Evolutionary conservation across 2,888 invertebrate species (phyloP).

Genomic region (Pachymerium ferrugineum): DNA sequence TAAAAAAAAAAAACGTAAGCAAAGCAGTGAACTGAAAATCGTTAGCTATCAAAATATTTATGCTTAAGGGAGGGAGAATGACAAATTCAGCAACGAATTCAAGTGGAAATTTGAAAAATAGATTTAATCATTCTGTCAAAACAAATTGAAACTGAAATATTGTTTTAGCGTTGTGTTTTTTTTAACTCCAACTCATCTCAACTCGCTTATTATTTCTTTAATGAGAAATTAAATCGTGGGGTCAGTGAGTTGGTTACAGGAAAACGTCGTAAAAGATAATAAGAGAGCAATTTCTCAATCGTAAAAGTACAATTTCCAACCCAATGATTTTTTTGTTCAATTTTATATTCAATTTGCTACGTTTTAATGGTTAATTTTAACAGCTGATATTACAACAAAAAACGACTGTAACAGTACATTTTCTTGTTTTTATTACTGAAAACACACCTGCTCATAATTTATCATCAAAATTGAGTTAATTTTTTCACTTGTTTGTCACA

Average conservation of each 20-base stretch:
- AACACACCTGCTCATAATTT: conserved; percentile 10
- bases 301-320: neutral
- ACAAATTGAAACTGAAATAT: conserved; percentile 22
- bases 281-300: neutral
- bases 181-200: no score
- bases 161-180: neutral
- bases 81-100: conserved; percentile 14
- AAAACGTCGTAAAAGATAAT: neutral
- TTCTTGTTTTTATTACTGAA: neutral
- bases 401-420: no score
- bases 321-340: neutral
- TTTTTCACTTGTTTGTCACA: conserved; percentile 2
- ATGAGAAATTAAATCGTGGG: neutral
- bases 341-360: conserved; percentile 12
- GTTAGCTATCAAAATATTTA: conserved; percentile 11
- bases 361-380: neutral
- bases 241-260: neutral
- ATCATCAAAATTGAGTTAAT: neutral
- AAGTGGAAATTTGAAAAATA: conserved; percentile 25
- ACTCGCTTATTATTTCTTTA: neutral
- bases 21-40: neutral
- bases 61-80: neutral
- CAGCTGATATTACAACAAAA: no score
- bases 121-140: conserved; percentile 27
- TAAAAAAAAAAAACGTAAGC: neutral